Base-by-base conservation (phyloP, 2,113 vertebrate species). In the Pogona vitticeps region DNA sequence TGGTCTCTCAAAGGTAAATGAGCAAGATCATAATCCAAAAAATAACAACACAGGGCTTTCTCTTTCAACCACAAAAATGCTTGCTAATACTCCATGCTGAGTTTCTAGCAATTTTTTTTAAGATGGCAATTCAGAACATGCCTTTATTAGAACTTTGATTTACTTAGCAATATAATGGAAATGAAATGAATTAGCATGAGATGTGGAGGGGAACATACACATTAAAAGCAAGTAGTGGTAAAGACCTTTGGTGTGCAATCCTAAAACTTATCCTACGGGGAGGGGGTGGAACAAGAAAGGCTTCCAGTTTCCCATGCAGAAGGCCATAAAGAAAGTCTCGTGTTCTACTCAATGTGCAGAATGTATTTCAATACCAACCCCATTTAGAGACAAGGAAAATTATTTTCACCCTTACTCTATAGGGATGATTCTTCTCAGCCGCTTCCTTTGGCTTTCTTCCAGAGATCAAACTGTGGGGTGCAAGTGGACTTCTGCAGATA, bases 131-230 rank as follows among this genome's bases (percentile, higher is more conserved):
- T 13, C 89, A 88, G 89, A 91, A 81, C 1, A 77, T n/a, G 81
- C 68, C 23, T 67, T 94, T 89, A 89, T 92, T 94, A 93, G 87
- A 79, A 87, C 20, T 63, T 90, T 2, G 0, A 73, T 71, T 94
- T 72, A 59, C 56, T 83, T 68, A 82, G 88, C 18, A 86, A 88
- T 90, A 58, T 46, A 56, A 82, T 63, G 81, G 79, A 1, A 0
- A 81, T 38, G 83, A 87, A 93, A 93, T 93, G 91, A 92, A 90
- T 75, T 18, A 63, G 17, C 20, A 21, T 23, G 61, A 63, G 61
- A 63, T 21, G 61, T 61, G 20, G 15, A 61, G 59, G 14, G 59
- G 59, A 15, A 18, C 59, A 61, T 7, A 61, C 17, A 61, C 59
- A 61, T 21, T 21, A 61, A 61, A 8, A 21, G 59, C 14, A 61